phyloP scores from a whole-genome alignment of 2,888 invertebrate genomes.

The Cynaeus angustus region DNA sequence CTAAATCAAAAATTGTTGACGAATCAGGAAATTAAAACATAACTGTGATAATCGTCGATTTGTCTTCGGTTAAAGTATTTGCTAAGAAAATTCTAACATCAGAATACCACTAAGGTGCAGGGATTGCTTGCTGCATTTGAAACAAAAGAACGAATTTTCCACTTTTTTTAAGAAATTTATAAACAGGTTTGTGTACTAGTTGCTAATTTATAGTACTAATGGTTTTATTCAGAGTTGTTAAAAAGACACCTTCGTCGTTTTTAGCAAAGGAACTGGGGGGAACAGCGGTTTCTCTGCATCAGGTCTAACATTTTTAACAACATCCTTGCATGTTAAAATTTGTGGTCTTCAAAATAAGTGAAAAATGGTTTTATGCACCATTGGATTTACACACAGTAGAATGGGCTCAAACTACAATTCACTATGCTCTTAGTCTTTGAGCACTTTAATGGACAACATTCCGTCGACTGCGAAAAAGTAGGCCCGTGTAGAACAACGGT shows the following conservation, averaged over 20 bases:
- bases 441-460: slow-evolving; percentile 57
- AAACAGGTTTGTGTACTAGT: slow-evolving; percentile 69
- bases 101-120: slow-evolving; percentile 77
- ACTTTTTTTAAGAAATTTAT: slow-evolving; percentile 80
- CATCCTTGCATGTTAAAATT: not conserved
- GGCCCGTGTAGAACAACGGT: slow-evolving; percentile 18
- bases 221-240: slow-evolving; percentile 19
- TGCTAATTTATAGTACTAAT: slow-evolving; percentile 45
- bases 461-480: slow-evolving; percentile 20
- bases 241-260: not conserved
- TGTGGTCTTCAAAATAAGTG: not conserved
- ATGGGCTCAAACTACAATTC: slow-evolving; percentile 65
- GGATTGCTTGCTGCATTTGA: slow-evolving; percentile 72
- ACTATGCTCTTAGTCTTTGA: slow-evolving; percentile 58
- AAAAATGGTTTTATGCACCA: slow-evolving; percentile 52
- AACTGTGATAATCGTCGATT: slow-evolving; percentile 71
- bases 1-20: slow-evolving; percentile 62
- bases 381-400: no score
- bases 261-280: slow-evolving; percentile 44
- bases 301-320: slow-evolving; percentile 19
- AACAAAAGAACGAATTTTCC: slow-evolving; percentile 75
- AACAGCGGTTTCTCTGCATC: slow-evolving; percentile 50
- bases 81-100: slow-evolving; percentile 74
- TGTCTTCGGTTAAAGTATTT: slow-evolving; percentile 76
- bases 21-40: slow-evolving; percentile 66